phyloP scores from a whole-genome alignment of 35 echinoderm and acorn worm species.

The Ophiothrix spiculata region DNA sequence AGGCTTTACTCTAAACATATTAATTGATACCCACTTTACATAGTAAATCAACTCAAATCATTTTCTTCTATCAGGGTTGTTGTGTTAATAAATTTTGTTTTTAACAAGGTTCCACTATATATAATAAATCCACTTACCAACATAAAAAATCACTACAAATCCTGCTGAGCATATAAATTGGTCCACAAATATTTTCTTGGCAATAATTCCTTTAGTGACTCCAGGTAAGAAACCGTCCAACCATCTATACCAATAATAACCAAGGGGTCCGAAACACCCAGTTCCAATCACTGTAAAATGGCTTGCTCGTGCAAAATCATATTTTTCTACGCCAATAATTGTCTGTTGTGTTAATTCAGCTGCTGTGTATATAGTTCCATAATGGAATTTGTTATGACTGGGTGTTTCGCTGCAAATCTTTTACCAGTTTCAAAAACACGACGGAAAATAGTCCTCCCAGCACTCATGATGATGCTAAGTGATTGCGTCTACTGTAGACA shows the following conservation, averaged over 20 bases:
- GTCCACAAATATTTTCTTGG: conserved; percentile 33
- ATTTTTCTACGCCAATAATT: conserved; percentile 1
- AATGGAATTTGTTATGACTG: conserved; percentile 31
- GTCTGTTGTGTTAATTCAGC: conserved; percentile 48
- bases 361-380: conserved; percentile 14
- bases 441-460: background rate
- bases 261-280: conserved; percentile 27
- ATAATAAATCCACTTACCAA: conserved; percentile 20
- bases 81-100: too few species aligned
- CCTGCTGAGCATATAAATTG: conserved; percentile 18
- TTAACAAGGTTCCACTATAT: too few species aligned
- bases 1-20: too few species aligned
- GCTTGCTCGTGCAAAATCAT: conserved; percentile 25
- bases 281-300: conserved; percentile 21
- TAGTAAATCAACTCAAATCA: too few species aligned
- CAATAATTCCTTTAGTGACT: background rate
- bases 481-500: too few species aligned
- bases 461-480: background rate
- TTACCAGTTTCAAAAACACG: background rate
- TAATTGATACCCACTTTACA: too few species aligned
- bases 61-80: too few species aligned
- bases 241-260: conserved; percentile 42
- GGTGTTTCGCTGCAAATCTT: conserved; percentile 21
- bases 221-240: conserved; percentile 30
- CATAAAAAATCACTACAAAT: conserved; percentile 34